These are phyloP conservation scores for Clanis bilineata DNA, from an alignment of 2,888 invertebrate genomes.

Conservation along the genomic window DNA sequence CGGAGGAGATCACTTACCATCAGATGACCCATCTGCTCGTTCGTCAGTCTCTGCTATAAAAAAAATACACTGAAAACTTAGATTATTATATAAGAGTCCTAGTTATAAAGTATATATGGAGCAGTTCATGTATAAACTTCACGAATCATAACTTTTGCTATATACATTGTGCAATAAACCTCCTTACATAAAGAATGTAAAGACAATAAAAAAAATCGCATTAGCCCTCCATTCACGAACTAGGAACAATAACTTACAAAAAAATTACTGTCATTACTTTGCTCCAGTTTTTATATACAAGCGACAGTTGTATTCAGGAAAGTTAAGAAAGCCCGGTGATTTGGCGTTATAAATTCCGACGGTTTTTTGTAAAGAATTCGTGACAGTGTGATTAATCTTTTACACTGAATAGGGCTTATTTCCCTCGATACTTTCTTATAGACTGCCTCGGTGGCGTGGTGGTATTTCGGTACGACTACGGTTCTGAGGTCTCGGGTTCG, in stretches of 20 bases:
- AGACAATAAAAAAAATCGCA: not conserved
- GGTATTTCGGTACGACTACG: too few species aligned
- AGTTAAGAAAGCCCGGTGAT: slow-evolving; percentile 9
- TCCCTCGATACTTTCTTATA: not conserved
- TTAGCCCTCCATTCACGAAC: not conserved
- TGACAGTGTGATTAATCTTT: slow-evolving; percentile 2
- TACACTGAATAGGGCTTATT: not conserved
- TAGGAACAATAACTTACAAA: not conserved
- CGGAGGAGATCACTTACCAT: too few species aligned
- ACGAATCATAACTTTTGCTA: not conserved
- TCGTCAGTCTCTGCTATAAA: too few species aligned
- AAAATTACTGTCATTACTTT: slow-evolving; percentile 5
- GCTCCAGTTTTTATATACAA: not conserved
- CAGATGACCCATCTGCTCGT: too few species aligned
- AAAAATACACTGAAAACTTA: too few species aligned
- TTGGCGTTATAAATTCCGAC: not conserved
- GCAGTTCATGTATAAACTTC: not conserved
- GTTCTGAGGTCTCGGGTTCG: too few species aligned
- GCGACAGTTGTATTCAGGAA: not conserved
- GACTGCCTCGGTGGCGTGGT: too few species aligned
- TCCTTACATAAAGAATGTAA: not conserved
- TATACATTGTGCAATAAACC: not conserved
- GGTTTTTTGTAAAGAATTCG: slow-evolving; percentile 8
- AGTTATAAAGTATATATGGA: not conserved
- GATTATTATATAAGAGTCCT: too few species aligned